Base-by-base conservation (phyloP, 1,140 invertebrate genomes). In the Diorhabda carinulata region DNA sequence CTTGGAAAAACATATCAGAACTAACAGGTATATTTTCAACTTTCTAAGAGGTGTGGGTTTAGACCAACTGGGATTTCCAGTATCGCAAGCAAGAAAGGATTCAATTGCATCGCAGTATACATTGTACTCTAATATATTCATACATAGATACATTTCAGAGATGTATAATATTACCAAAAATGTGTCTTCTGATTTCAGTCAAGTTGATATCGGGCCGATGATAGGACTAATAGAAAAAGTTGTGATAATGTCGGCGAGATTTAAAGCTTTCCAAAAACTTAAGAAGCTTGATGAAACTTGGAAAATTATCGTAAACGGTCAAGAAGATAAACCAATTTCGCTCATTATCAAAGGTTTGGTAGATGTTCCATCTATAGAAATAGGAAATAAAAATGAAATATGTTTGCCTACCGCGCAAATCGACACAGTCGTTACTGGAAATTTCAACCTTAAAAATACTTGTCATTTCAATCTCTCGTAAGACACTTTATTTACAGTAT, bases 141-240 rank as follows among this genome's bases (percentile, higher is more conserved):
- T 25, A 25, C 25, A 25, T 25, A 25, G 25, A 25, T 25, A 25
- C 25, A 25, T 25, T 25, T 25, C 25, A 25, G 25, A 25, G 25
- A 25, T 25, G 25, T 25, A 25, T 25, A 25, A 25, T 25, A 25
- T 25, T 25, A 25, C 25, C 25, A 25, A 25, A 25, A 25, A 25
- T 25, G 25, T 25, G 25, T 25, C 25, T 25, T 1, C 25, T 25
- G 25, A 52, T 63, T 64, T 64, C 42, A 64, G 76, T 3, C 70
- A 72, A 41, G 72, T 75, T 41, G 25, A 71, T 40, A 52, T 77
- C 42, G 76, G 76, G 66, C 77, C 77, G 40, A 73, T 73, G 73
- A 66, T 71, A 47, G 74, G 74, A 42, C 62, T 72, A 5, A 69
- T 78, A 10, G 9, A 57, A 47, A 63, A 63, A 8, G 71, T 59